A percentile compares a stretch with the other conserved stretches of the same genome.
Evolutionary conservation across 2,888 invertebrate genomes (phyloP).

Genomic region (Protophormia terraenovae): DNA sequence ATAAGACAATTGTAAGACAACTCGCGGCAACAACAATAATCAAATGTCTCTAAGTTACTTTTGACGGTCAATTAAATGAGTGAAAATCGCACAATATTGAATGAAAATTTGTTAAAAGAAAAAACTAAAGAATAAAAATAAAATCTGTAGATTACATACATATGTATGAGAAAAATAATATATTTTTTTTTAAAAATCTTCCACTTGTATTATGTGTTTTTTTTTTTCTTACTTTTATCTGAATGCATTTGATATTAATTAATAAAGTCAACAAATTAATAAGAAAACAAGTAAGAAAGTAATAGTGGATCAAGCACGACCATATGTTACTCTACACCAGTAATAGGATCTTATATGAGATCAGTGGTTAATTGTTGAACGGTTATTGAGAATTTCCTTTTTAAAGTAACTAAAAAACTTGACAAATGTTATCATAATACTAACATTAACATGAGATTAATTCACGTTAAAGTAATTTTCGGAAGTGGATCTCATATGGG

Average conservation of each 20-base stretch:
- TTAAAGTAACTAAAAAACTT: too few relatives aligned
- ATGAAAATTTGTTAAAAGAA: constrained; percentile 6
- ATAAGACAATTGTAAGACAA: not conserved
- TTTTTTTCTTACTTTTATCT: not conserved
- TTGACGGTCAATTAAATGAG: constrained; percentile 25
- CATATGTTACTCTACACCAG: too few relatives aligned
- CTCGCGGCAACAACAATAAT: not conserved
- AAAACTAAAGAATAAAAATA: not conserved
- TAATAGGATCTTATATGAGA: too few relatives aligned
- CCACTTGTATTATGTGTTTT: constrained; percentile 16
- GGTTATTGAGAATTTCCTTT: too few relatives aligned
- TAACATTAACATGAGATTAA: too few relatives aligned
- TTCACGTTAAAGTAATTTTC: too few relatives aligned
- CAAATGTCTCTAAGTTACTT: constrained; percentile 11
- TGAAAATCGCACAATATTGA: constrained; percentile 14
- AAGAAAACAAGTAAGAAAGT: not conserved
- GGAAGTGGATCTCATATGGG: too few relatives aligned
- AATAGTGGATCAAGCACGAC: too few relatives aligned
- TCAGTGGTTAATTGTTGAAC: too few relatives aligned
- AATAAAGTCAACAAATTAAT: not conserved
- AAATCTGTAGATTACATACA: too few relatives aligned
- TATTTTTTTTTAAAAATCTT: not conserved
- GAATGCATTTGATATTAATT: constrained; percentile 33
- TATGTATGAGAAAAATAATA: constrained; percentile 7
- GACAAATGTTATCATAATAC: too few relatives aligned